Base-by-base conservation (phyloP, 1,140 invertebrate species). In the Acromyrmex echinatior region DNA sequence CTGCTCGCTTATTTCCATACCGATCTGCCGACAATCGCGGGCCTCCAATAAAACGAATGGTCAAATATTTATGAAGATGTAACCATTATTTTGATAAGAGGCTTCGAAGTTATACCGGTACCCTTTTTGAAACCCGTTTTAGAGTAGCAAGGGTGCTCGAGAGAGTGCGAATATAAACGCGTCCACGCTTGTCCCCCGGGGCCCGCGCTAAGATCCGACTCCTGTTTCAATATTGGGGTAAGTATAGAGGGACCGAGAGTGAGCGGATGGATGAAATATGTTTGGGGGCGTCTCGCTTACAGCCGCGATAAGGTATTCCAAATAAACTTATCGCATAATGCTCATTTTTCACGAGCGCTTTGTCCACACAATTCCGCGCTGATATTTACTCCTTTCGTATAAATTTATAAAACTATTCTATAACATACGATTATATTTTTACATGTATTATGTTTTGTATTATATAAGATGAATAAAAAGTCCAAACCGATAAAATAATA, bases 11-110 rank as follows among this genome's bases (percentile, higher is more conserved):
- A 93, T 95, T 94, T 95, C 92, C 93, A 94, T 94, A 92, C 88
- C 87, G 94, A 95, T 95, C 94, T 95, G 92, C 94, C 93, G 94
- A 90, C 86, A 93, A 91, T 94, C 92, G 80, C 86, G 70, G 51
- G 18, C 58, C 76, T 85, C 63, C 73, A 88, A 85, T 92, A 92
- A 92, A 92, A 93, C 85, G 71, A 45, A 49, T 88, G 91, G 68
- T 84, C 93, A 95, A 95, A 95, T 95, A 95, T 95, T 95, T 95
- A 95, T 95, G 93, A 95, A 95, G 94, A 95, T 94, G 95, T 95
- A 95, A 95, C 92, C 93, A 92, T 95, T 95, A 95, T 95, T 95
- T 94, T 95, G 94, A 95, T 95, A 95, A 95, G 94, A 94, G 93
- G 91, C 90, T 86, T 90, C 87, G 91, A 93, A 93, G 92, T 89